phyloP scores from a whole-genome alignment of 2,888 invertebrate species.

The Cataglyphis altisquamis region DNA sequence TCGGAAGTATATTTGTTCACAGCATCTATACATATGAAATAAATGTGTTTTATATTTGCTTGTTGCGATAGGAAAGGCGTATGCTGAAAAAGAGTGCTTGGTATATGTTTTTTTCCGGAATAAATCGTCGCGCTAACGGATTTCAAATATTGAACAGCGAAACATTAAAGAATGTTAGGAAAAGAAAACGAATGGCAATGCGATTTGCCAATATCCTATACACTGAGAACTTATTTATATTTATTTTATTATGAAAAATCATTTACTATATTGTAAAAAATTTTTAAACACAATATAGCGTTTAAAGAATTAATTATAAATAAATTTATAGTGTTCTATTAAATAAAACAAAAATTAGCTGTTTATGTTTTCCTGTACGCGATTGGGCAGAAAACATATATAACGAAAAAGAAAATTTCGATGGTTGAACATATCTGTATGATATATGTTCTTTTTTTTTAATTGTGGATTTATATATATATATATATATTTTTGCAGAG shows the following conservation, averaged over 20 bases:
- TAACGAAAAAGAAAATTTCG: not conserved
- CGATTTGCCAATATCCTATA: not conserved
- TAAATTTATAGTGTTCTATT: not conserved
- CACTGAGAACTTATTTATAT: slow-evolving; percentile 6
- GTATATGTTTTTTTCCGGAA: slow-evolving; percentile 16
- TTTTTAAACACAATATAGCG: not conserved
- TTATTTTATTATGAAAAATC: slow-evolving; percentile 3
- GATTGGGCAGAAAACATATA: not conserved
- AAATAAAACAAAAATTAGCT: not conserved
- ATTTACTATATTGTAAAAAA: not conserved
- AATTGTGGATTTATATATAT: slow-evolving; percentile 15
- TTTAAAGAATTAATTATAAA: slow-evolving; percentile 12
- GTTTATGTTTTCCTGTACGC: not conserved
- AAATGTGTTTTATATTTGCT: slow-evolving; percentile 34
- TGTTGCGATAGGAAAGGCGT: slow-evolving; percentile 3
- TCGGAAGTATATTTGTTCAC: slow-evolving; percentile 20
- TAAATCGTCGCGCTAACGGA: slow-evolving; percentile 35
- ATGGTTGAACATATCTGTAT: not conserved
- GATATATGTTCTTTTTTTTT: not conserved
- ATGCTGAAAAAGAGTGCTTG: not conserved
- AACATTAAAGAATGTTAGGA: slow-evolving; percentile 21
- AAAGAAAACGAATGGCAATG: slow-evolving; percentile 5
- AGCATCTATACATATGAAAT: not conserved
- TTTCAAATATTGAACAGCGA: slow-evolving; percentile 43
- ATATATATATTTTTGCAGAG: not conserved